Evolutionary conservation across 2,797 vertebrate genomes (phyloP).

Genomic region (Neomorphus geoffroyi): DNA sequence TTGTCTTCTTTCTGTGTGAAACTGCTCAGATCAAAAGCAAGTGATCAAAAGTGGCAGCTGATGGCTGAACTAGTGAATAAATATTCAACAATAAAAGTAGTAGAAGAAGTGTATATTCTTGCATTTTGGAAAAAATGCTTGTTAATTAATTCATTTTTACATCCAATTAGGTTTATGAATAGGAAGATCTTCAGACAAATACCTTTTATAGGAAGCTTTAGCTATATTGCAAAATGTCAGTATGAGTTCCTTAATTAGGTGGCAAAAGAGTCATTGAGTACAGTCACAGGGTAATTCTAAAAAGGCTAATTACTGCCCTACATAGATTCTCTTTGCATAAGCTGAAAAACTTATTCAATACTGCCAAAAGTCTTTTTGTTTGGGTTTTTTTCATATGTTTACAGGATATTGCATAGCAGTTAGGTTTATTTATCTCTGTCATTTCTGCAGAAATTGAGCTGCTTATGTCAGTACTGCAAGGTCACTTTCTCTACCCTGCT

Average conservation of each 20-base stretch:
- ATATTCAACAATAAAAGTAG: background rate
- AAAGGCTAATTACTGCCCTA: background rate
- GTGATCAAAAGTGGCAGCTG: background rate
- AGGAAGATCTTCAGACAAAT: background rate
- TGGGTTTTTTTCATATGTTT: background rate
- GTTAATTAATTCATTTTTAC: background rate
- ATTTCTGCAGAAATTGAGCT: background rate
- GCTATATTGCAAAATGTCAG: background rate
- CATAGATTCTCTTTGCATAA: background rate
- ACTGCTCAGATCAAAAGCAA: background rate
- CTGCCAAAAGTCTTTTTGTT: background rate
- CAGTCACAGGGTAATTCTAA: background rate
- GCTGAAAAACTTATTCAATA: background rate
- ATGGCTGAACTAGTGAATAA: background rate
- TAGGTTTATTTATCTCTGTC: background rate
- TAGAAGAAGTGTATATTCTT: background rate
- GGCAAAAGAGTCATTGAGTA: constrained; percentile 1
- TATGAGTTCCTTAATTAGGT: background rate
- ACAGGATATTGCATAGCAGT: background rate
- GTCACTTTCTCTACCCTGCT: background rate
- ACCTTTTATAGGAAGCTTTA: background rate
- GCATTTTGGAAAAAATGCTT: background rate
- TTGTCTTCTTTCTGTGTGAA: background rate
- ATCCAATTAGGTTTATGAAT: background rate
- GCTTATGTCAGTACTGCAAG: background rate